Conservation (phyloP, 2,113 vertebrate genomes). For the Strix uralensis region DNA sequence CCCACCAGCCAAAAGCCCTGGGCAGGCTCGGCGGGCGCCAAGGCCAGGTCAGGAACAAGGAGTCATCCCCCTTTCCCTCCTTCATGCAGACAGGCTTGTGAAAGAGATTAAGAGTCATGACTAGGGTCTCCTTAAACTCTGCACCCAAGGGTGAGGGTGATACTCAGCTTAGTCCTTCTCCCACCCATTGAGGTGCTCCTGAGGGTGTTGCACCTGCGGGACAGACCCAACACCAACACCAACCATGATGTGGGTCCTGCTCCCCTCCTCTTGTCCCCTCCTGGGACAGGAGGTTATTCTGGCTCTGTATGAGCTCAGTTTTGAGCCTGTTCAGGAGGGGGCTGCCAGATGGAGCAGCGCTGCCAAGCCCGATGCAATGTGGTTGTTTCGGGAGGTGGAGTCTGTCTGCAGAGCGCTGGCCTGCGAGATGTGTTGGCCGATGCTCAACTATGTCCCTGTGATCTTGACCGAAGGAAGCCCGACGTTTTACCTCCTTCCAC, state of each 20-base stretch:
- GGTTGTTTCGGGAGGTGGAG: background rate
- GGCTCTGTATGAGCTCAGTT: background rate
- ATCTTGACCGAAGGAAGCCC: background rate
- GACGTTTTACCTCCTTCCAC: background rate
- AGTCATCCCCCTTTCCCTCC: background rate
- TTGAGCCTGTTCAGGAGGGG: background rate
- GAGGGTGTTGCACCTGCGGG: background rate
- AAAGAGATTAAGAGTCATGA: background rate
- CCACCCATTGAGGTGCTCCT: background rate
- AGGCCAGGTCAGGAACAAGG: background rate
- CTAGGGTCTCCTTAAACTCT: background rate
- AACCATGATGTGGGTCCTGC: background rate
- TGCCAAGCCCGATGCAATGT: background rate
- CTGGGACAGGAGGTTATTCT: background rate
- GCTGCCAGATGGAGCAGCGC: background rate
- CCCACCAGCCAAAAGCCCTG: background rate
- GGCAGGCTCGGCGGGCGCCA: rapidly evolving
- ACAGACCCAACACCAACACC: background rate
- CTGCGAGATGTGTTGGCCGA: background rate
- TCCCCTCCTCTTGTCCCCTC: background rate
- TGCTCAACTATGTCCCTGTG: background rate
- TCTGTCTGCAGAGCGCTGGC: background rate
- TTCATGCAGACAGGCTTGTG: background rate
- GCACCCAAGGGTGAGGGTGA: background rate
- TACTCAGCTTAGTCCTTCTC: background rate